Base-by-base conservation (phyloP, 2,888 invertebrate species). In the Bombylius major region DNA sequence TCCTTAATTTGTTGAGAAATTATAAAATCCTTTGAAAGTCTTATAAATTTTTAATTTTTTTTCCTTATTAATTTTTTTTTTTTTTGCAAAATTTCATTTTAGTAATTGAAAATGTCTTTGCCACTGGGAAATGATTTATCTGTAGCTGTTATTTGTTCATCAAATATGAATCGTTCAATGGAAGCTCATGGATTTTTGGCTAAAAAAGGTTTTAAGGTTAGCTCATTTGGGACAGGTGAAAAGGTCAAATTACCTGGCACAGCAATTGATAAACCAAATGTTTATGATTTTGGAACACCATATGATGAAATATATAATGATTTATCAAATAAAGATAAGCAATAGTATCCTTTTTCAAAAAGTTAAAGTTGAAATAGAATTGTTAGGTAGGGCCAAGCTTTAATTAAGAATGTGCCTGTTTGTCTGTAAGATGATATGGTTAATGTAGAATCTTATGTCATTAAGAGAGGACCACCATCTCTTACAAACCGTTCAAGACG, bases 111-210 rank as follows among this genome's bases (percentile, higher is more conserved):
- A 50, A 72, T 73, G 71, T 67, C 70, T 51, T 65, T 64, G 51
- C 67, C 70, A 50, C 65, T 64, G 51, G 64, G 62, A 39, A 65
- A 67, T 50, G 76, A 82, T 66, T 73, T 90, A 65, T 85, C 82
- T 67, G 82, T 98, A 66, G 98, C 98, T 33, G 95, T 99, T 55
- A 91, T 96, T 64, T 99, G 99, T 77, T 98, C 98, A 9, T 97
- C 96, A 68, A 99, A 99, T 73, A 99, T 99, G 94, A 99, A 99
- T 71, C 82, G 99, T 58, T 97, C 96, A 67, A 99, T 99, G 99
- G 99, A 99, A 77, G 98, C 98, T 14, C 99, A 99, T 77, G 91
- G 91, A 57, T 95, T 96, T 75, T 77, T 99, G 51, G 89, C 93
- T 56, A 99, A 99, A 77, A 96, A 96, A 69, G 98, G 98, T 13